Conservation (phyloP, 2,888 invertebrate species). For the Troglohyphantes excavatus region DNA sequence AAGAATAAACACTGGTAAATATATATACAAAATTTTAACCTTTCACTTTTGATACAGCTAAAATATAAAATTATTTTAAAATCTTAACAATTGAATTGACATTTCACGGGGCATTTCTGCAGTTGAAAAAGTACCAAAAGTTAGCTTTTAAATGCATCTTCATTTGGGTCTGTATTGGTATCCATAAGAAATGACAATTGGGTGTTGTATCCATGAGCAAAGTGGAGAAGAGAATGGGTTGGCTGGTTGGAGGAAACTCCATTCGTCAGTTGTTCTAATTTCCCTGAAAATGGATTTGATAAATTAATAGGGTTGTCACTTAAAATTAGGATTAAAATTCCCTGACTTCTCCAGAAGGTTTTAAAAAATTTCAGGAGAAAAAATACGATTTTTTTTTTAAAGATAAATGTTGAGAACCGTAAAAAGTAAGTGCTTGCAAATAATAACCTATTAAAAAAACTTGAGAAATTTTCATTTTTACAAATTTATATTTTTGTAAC, state of each 20-base stretch:
- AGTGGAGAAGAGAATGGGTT: not conserved
- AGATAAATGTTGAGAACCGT: too few relatives aligned
- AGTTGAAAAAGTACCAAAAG: not conserved
- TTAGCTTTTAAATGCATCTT: not conserved
- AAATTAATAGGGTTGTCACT: too few relatives aligned
- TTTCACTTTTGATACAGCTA: constrained; percentile 23
- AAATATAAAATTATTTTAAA: constrained; percentile 51
- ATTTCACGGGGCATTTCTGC: constrained; percentile 28
- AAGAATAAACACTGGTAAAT: constrained; percentile 32
- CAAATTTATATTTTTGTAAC: too few relatives aligned
- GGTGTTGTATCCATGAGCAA: not conserved
- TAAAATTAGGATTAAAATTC: too few relatives aligned
- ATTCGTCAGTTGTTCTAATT: not conserved
- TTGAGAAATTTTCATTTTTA: too few relatives aligned
- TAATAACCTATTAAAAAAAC: too few relatives aligned
- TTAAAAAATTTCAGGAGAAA: too few relatives aligned
- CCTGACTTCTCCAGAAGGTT: too few relatives aligned
- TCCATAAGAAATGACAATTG: not conserved
- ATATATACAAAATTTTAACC: constrained; percentile 29
- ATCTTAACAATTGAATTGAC: constrained; percentile 45
- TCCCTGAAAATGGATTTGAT: not conserved
- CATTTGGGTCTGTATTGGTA: not conserved
- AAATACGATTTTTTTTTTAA: too few relatives aligned
- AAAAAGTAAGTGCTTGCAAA: too few relatives aligned
- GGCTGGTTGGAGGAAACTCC: not conserved